phyloP scores from a whole-genome alignment of 2,797 vertebrate species.

The Poecilia wingei region DNA sequence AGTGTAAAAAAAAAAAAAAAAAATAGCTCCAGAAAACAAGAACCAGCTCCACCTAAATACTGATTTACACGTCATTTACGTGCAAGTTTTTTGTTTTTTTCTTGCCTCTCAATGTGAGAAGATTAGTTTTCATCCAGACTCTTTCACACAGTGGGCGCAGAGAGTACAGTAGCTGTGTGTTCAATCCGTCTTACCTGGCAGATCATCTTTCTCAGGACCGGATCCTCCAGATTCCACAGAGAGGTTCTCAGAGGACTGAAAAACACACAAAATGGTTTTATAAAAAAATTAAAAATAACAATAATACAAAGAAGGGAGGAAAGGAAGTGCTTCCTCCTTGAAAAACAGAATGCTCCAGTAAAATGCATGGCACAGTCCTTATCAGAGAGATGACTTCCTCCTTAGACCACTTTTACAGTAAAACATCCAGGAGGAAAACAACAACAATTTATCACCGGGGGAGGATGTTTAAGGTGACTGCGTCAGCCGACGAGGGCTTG shows the following conservation, averaged over 20 bases:
- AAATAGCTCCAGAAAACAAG: background rate
- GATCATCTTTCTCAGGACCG: conserved; percentile 91
- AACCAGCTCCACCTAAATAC: background rate
- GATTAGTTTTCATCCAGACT: conserved; percentile 7
- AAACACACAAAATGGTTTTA: conserved; percentile 30
- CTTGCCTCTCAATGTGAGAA: background rate
- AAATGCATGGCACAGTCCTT: conserved; percentile 35
- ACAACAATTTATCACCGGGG: conserved; percentile 43
- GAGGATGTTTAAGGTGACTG: conserved; percentile 24
- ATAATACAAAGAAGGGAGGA: background rate
- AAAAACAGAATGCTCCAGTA: background rate
- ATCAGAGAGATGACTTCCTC: conserved; percentile 53
- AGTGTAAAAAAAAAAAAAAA: conserved; percentile 9
- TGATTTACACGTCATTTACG: background rate
- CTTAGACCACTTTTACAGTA: conserved; percentile 18
- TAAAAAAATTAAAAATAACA: background rate
- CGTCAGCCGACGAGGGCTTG: conserved; percentile 34
- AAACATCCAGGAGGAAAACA: conserved; percentile 58
- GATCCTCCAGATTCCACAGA: conserved; percentile 89
- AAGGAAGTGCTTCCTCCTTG: conserved; percentile 19
- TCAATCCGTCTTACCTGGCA: conserved; percentile 76
- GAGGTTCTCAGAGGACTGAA: conserved; percentile 94
- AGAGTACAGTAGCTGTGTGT: conserved; percentile 39
- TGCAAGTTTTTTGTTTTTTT: background rate
- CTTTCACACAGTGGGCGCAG: conserved; percentile 7